Base-by-base conservation (phyloP, 2,888 invertebrate species). In the Watsonalla cultraria region DNA sequence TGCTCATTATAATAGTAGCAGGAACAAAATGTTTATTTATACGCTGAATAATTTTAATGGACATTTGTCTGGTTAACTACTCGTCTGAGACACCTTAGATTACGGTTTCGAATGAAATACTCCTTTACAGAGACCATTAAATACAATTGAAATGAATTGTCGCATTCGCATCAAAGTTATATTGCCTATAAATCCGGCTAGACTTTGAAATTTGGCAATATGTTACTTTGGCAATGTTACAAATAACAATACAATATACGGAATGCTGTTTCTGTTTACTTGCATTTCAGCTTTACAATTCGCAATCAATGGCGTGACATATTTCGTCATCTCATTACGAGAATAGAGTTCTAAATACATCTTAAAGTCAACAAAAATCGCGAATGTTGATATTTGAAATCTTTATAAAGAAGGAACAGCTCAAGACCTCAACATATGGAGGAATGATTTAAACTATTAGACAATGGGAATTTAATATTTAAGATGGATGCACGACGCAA, bases 231-330 rank as follows among this genome's bases (percentile, higher is more conserved):
- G 84, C 84, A 83, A 64, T 56, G 72, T 57, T 64, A 72, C 79
- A 24, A 24, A 24, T 24, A 24, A 24, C 24, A 77, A 71, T 76
- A 69, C 65, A 68, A 68, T 68, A 64, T 60, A 66, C 58, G 67
- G 61, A 76, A 75, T 78, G 75, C 72, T 70, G 70, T 80, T 80
- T 79, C 72, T 80, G 79, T 83, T 81, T 82, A 82, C 81, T 76
- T 74, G 76, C 76, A 77, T 80, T 80, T 73, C 69, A 72, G 67
- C 74, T 64, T 67, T 67, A 64, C 58, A 60, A 60, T 53, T 58
- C 64, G 62, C 51, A 55, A 52, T 73, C 72, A 69, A 69, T 64
- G 61, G 54, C 52, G 59, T 62, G 61, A 65, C 64, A 64, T 65
- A 60, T 65, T 56, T 57, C 57, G 58, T 58, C 59, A 63, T 59